Evolutionary conservation across 2,797 vertebrate species (phyloP).

Genomic region (Epinephelus coioides): DNA sequence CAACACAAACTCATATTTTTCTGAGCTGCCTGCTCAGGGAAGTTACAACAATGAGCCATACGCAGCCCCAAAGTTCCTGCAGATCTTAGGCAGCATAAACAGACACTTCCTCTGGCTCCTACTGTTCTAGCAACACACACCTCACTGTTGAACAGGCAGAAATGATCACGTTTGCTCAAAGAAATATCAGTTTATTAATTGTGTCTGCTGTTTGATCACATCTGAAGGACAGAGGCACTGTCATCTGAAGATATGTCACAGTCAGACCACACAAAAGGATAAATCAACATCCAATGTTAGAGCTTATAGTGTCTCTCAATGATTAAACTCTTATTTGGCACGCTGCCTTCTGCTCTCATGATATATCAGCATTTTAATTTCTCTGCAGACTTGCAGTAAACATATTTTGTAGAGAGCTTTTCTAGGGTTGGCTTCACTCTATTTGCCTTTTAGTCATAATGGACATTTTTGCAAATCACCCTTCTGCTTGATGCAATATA

Average conservation of each 20-base stretch:
- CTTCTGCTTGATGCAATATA: slow-evolving; percentile 43
- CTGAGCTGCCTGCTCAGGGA: slow-evolving; percentile 63
- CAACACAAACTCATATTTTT: slow-evolving; percentile 69
- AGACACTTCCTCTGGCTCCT: slow-evolving; percentile 80
- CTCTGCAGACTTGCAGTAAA: slow-evolving; percentile 21
- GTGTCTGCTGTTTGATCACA: not conserved
- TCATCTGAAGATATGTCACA: too few species aligned
- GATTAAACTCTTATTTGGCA: not conserved
- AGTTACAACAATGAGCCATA: slow-evolving; percentile 76
- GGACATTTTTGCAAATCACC: slow-evolving; percentile 55
- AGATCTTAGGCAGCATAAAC: slow-evolving; percentile 79
- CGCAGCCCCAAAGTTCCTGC: slow-evolving; percentile 69
- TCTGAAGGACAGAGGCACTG: not conserved
- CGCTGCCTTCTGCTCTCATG: not conserved
- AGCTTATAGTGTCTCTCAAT: not conserved
- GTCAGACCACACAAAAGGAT: not conserved
- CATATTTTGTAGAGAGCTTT: not conserved
- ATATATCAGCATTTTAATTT: not conserved
- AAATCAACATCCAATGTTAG: not conserved
- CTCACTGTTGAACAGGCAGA: slow-evolving; percentile 31
- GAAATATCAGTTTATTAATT: not conserved
- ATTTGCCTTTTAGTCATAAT: slow-evolving; percentile 27
- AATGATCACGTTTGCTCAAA: not conserved
- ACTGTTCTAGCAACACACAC: slow-evolving; percentile 30
- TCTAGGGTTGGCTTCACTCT: slow-evolving; percentile 1